Conservation (phyloP, 2,113 vertebrate genomes). For the Willisornis vidua region DNA sequence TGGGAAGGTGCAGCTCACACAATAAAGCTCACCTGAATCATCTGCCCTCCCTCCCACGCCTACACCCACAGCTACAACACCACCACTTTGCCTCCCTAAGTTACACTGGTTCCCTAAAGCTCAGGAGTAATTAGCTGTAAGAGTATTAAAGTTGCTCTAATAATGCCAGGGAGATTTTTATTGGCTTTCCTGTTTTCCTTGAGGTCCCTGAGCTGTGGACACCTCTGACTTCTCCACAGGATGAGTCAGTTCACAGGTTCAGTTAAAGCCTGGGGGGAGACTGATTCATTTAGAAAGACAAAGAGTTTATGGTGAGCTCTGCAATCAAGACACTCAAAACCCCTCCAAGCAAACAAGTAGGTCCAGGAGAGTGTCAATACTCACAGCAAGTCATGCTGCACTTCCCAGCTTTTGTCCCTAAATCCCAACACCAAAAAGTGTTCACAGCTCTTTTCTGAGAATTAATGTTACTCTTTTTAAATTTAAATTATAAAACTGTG, state of each 20-base stretch:
- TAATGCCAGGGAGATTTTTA: background rate
- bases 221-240: background rate
- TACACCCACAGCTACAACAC: background rate
- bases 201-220: background rate
- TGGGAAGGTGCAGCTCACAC: background rate
- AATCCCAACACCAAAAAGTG: background rate
- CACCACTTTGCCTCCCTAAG: background rate
- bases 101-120: background rate
- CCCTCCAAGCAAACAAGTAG: background rate
- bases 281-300: background rate
- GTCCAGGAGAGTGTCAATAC: background rate
- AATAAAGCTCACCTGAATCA: background rate
- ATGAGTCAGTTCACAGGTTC: background rate
- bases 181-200: slow-evolving; percentile 1
- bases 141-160: background rate
- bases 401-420: background rate
- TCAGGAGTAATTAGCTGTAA: background rate
- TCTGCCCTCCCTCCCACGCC: background rate
- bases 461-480: background rate
- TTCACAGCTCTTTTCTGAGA: background rate
- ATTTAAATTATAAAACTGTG: background rate
- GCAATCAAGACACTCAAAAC: background rate
- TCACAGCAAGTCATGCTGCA: background rate
- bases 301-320: background rate
- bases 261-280: background rate